Base-by-base conservation (phyloP, 2,113 vertebrate genomes). In the Hyperopisus bebe region DNA sequence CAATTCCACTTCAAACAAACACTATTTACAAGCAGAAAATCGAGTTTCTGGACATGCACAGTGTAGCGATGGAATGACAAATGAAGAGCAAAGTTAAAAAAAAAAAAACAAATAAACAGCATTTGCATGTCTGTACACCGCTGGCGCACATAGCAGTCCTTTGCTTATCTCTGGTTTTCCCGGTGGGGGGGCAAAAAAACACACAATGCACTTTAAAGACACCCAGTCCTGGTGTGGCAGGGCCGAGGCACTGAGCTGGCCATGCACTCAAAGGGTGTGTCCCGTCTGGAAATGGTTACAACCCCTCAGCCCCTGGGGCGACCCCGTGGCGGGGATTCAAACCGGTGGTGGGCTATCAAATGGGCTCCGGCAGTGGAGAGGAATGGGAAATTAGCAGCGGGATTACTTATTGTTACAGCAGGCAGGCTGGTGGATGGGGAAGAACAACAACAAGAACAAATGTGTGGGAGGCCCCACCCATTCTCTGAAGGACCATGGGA, bases 1-100 rank as follows among this genome's bases (percentile, higher is more conserved):
- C 91, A 93, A 50, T 95, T 93, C 95, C 96, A 95, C 95, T 93
- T 92, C 92, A 93, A 93, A 94, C 92, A 94, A 87, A 96, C 94
- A 90, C 92, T 96, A 96, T 97, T 94, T 96, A 96, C 96, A 97
- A 89, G 93, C 92, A 94, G 89, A 93, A 92, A 91, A 91, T 92
- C 91, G 90, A 88, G 88, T 94, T 92, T 90, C 88, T 94, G 94
- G 95, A 80, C 95, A 95, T 95, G 93, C 94, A 94, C 94, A 90
- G 53, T 88, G 21, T 62, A 88, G 53, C 80, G 55, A 55, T 70
- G 70, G 66, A 86, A 17, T 31, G 82, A 84, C 47, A 35, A 42
- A 47, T 87, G 86, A 80, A 53, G 42, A 15, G 48, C 17, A 10
- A 19, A 74, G 27, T 46, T 24, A 39, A 39, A 35, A 51, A n/a